Base-by-base conservation (phyloP, 2,797 vertebrate species). In the Crocidura indochinensis region DNA sequence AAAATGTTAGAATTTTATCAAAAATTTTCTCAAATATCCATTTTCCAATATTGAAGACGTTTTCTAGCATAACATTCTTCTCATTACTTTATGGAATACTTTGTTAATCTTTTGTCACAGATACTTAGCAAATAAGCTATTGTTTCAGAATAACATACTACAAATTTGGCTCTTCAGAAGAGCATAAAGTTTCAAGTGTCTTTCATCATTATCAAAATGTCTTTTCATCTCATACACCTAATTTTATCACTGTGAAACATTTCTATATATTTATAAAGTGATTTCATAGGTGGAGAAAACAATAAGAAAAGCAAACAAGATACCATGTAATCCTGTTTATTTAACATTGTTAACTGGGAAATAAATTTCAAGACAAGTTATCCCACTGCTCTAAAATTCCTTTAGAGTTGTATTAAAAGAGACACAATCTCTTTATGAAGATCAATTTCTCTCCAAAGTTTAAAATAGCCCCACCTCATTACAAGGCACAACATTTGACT, bases 91-190 rank as follows among this genome's bases (percentile, higher is more conserved):
- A 94, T 93, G 87, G 89, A 96, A 95, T 8, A 20, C 1, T 4
- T 88, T 95, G 93, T 90, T 73, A 91, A 38, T 72, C 87, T 94
- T 93, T 96, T 75, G 91, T 80, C 75, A 88, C 95, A 97, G 93
- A 92, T 96, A 94, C 94, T 95, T 95, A 90, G 88, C 31, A 81
- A 84, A 77, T 53, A 26, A 29, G 81, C 87, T 84, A 51, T 9
- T 26, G 38, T 67, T 96, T 95, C 89, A 93, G 83, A 90, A 81
- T 1, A 0, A 20, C 68, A 75, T 38, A 64, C 22, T 64, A 95
- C 12, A 69, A 38, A 5, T 4, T 0, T 1, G 31, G 27, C 27
- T 53, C 20, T 46, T 85, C 71, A 82, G 12, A 64, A 84, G n/a
- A 90, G 2, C 27, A 53, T 11, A 0, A 73, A 60, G 8, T 60